Evolutionary conservation across 2,888 invertebrate species (phyloP).

Genomic region (Mimachlamys varia): DNA sequence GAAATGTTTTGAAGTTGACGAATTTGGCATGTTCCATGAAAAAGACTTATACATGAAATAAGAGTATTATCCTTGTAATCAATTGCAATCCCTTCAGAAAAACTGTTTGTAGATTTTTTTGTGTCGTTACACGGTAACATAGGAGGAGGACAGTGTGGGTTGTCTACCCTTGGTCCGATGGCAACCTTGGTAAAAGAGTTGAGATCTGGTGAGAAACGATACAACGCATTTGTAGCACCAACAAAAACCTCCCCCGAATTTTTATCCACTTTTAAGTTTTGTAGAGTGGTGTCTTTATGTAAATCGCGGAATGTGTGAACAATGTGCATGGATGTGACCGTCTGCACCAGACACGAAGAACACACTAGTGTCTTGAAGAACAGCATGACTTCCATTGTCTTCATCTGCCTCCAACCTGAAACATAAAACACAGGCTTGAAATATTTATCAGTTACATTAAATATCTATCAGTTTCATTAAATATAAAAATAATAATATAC

Average conservation of each 20-base stretch:
- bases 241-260: conserved; percentile 94
- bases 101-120: conserved; percentile 87
- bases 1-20: conserved; percentile 94
- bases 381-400: not conserved
- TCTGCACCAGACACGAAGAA: not conserved
- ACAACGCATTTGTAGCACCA: conserved; percentile 95
- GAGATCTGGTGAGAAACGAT: conserved; percentile 94
- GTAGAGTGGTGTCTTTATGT: conserved; percentile 83
- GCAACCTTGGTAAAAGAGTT: conserved; percentile 88
- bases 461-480: too few relatives aligned
- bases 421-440: not conserved
- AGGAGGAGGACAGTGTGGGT: conserved; percentile 90
- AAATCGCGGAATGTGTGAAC: not conserved
- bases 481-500: too few relatives aligned
- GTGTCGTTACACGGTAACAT: conserved; percentile 84
- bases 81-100: conserved; percentile 96
- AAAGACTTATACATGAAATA: conserved; percentile 95
- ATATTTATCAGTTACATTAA: not conserved
- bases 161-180: conserved; percentile 88
- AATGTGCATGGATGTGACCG: not conserved
- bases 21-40: conserved; percentile 92
- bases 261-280: conserved; percentile 95
- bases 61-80: conserved; percentile 92
- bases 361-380: not conserved
- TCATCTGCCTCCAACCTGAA: not conserved